Percentiles rank a stretch among this genome's conserved stretches.
Conservation (phyloP, 2,797 vertebrate species). For the Artibeus lituratus region DNA sequence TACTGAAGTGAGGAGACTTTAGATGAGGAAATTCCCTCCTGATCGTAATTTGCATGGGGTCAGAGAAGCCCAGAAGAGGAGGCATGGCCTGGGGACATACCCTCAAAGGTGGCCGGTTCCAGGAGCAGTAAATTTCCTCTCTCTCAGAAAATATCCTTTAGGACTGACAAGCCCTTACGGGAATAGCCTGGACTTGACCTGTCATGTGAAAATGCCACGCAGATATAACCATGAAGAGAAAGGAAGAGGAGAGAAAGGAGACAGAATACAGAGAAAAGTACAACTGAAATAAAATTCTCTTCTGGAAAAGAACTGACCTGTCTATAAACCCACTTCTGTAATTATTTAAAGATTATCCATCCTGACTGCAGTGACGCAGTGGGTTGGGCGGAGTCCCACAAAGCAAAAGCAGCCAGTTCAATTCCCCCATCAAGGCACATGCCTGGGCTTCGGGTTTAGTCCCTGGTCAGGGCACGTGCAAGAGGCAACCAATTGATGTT, state of each 20-base stretch:
- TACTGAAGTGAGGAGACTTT: background rate
- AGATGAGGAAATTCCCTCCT: constrained; percentile 57
- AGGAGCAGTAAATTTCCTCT: background rate
- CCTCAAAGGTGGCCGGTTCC: background rate
- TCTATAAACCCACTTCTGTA: background rate
- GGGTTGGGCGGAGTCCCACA: background rate
- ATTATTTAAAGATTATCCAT: background rate
- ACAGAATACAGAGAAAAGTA: background rate
- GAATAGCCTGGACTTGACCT: background rate
- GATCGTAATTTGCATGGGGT: background rate
- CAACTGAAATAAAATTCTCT: background rate
- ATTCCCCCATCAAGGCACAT: background rate
- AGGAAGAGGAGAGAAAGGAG: background rate
- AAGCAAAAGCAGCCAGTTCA: background rate
- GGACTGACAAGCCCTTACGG: background rate
- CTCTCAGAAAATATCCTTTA: background rate
- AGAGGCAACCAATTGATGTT: background rate
- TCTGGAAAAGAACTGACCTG: background rate
- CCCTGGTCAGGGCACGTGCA: background rate
- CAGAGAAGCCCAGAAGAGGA: background rate
- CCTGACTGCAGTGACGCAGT: no score
- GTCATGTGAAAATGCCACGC: background rate
- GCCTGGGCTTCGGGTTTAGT: background rate
- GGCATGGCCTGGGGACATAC: background rate
- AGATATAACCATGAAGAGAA: background rate